Conservation (phyloP, 2,113 vertebrate species). For the Dasypus novemcinctus region DNA sequence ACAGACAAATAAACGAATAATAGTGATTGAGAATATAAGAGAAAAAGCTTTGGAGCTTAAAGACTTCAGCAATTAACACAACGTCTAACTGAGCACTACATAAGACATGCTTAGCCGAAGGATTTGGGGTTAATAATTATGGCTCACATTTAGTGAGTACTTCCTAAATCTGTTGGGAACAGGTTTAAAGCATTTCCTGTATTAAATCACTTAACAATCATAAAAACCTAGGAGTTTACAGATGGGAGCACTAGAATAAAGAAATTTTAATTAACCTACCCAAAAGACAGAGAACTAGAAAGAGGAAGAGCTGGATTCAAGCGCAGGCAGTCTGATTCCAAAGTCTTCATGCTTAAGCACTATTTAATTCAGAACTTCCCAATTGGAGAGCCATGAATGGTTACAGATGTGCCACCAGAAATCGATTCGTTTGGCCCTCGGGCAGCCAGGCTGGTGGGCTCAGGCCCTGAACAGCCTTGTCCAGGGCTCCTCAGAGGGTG, state of each 20-base stretch:
- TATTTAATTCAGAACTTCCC: conserved; percentile 41
- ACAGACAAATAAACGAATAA: neutral
- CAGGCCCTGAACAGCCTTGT: neutral
- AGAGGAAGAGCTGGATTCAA: neutral
- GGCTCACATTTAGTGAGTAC: neutral
- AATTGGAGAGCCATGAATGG: conserved; percentile 7
- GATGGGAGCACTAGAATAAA: neutral
- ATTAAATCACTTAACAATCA: neutral
- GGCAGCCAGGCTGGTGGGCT: conserved; percentile 8
- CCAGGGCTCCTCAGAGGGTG: neutral
- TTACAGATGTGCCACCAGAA: conserved; percentile 38
- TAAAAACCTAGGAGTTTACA: neutral
- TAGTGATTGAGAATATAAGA: neutral
- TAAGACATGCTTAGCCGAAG: neutral
- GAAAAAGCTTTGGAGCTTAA: neutral
- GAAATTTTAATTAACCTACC: neutral
- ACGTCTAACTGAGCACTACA: neutral
- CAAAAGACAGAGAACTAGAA: neutral
- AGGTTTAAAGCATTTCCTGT: neutral
- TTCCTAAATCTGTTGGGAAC: neutral
- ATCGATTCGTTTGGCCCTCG: conserved; percentile 20
- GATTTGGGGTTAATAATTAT: neutral
- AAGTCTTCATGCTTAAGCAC: neutral
- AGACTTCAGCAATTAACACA: neutral
- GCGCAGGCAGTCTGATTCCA: neutral